A percentile compares a stretch with the other conserved stretches of the same genome.
These are phyloP conservation scores for Drosophila orosa DNA, from an alignment of 1,140 invertebrate species.

Conservation along the genomic window DNA sequence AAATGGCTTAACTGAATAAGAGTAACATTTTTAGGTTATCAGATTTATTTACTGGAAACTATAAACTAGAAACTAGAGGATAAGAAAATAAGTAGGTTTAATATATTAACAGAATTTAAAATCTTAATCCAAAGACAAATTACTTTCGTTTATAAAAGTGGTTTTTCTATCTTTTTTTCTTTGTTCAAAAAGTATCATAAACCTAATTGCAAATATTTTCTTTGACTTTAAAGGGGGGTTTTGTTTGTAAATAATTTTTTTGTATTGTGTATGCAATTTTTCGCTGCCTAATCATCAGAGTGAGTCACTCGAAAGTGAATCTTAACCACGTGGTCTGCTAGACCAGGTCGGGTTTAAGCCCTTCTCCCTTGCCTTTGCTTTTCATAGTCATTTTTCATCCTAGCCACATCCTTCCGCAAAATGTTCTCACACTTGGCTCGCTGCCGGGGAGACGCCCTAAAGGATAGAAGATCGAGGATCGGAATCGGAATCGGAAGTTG, in stretches of 20 bases:
- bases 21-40: neutral
- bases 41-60: neutral
- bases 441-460: slow-evolving; percentile 54
- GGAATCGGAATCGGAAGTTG: slow-evolving; percentile 67
- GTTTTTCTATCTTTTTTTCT: too few species aligned
- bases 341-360: neutral
- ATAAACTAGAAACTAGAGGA: neutral
- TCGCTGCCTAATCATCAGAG: slow-evolving; percentile 1
- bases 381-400: slow-evolving; percentile 70
- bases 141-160: too few species aligned
- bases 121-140: too few species aligned
- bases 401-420: slow-evolving; percentile 78
- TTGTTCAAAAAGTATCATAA: too few species aligned
- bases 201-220: neutral
- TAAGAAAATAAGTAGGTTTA: too few species aligned
- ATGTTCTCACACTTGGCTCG: slow-evolving; percentile 80
- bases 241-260: neutral
- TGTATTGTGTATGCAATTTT: slow-evolving; percentile 4
- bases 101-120: too few species aligned
- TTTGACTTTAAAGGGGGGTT: neutral
- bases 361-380: slow-evolving; percentile 51
- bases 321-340: slow-evolving; percentile 68
- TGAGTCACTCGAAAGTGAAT: slow-evolving; percentile 73
- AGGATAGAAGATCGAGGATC: neutral
- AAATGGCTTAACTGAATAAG: neutral